A percentile compares a stretch with the other conserved stretches of the same genome.
Evolutionary conservation across 1,140 invertebrate genomes (phyloP).

Genomic region (Coptotermes formosanus): DNA sequence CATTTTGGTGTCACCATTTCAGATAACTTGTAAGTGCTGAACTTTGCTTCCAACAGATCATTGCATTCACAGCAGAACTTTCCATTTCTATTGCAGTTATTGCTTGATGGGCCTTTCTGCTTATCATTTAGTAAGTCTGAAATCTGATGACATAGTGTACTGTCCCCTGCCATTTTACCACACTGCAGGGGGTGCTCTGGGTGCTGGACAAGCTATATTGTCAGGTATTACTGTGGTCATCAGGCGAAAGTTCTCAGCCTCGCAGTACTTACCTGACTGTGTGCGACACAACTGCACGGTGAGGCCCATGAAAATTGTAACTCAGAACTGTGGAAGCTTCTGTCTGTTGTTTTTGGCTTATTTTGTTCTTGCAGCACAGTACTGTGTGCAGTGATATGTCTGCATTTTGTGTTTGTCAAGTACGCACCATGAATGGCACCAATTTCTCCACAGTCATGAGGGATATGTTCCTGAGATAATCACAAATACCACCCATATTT

Average conservation of each 20-base stretch:
- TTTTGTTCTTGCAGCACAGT: too few species aligned
- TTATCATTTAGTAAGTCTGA: slow-evolving; percentile 41
- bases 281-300: slow-evolving; percentile 30
- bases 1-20: too few species aligned
- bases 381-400: too few species aligned
- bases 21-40: too few species aligned
- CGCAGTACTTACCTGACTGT: slow-evolving; percentile 56
- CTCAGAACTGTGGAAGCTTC: too few species aligned
- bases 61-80: background rate
- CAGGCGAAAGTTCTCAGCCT: slow-evolving; percentile 64
- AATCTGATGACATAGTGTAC: slow-evolving; percentile 59
- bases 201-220: slow-evolving; percentile 55
- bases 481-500: too few species aligned
- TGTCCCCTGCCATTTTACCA: slow-evolving; percentile 66
- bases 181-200: slow-evolving; percentile 58
- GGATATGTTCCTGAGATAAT: too few species aligned
- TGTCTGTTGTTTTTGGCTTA: too few species aligned
- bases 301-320: background rate
- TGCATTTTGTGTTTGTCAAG: too few species aligned
- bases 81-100: slow-evolving; percentile 18
- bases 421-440: too few species aligned
- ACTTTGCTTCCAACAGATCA: too few species aligned
- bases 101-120: slow-evolving; percentile 20
- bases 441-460: too few species aligned
- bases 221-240: slow-evolving; percentile 58